Evolutionary conservation across 2,888 invertebrate genomes (phyloP), one percentile per base, ranked within the genome.

Genomic region (Stenchaetothrips biformis): DNA sequence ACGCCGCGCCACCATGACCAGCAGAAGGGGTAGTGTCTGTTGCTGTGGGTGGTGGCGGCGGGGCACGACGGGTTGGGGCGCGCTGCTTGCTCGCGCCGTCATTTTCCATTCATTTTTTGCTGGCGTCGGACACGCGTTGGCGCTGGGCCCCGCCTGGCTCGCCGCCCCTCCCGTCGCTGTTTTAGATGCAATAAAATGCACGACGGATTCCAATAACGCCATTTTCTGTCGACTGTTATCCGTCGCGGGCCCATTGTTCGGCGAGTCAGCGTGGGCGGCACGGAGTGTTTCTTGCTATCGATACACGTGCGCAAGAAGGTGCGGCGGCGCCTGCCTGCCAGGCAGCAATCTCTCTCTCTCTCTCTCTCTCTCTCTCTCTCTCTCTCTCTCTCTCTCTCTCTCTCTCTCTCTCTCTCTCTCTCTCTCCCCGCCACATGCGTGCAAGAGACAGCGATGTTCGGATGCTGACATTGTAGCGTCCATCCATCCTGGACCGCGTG

Each of bases 101-200:
- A 74, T 37, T 37, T 37, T 37, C 37, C 37, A 37, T 74, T 74
- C 53, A 53, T 53, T 74, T 74, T 74, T 74, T 74, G 67, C 67
- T 74, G 25, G 21, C 25, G 67, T 74, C 7, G 67, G 67, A 74
- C 67, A 25, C 67, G 67, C 67, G 25, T 25, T 9, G 21, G 7
- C 25, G 11, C 67, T 13, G 16, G 18, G 53, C 53, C 53, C 53
- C 53, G 13, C 11, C 53, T 53, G 53, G 16, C 4, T 18, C 13
- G 53, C 53, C 53, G 11, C 53, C 11, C 9, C 53, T 18, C 53
- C 13, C 53, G 53, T 16, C 53, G 1, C 53, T 53, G 67, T 74
- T 74, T 74, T 74, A 74, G 67, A 74, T 74, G 67, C 67, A 74
- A 74, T 74, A 74, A 74, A 74, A 74, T 59, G 59, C 59, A 18